Base-by-base conservation (phyloP, 2,797 vertebrate genomes). In the Centroberyx gerrardi region DNA sequence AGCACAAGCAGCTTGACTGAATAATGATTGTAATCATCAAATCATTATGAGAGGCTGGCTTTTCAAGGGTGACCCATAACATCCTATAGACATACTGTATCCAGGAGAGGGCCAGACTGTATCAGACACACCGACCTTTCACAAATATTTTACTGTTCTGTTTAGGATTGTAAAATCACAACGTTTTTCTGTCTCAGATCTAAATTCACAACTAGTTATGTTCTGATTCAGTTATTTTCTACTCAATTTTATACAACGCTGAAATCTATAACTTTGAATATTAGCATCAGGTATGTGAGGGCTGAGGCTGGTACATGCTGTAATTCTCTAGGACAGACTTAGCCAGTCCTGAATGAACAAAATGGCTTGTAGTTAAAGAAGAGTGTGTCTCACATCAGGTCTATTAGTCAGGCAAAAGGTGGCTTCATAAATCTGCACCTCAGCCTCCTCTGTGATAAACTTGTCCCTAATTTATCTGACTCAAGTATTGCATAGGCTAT, bases 1-100 rank as follows among this genome's bases (percentile, higher is more conserved):
- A 88, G 76, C 74, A 62, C 56, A 62, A 79, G 66, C 83, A 72
- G 70, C 76, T 85, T 90, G 90, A 86, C 69, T 90, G 84, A 85
- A 77, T 90, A 90, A 94, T 93, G 77, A 92, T 87, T 71, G 82
- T 88, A 92, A 93, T 93, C 83, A 89, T 78, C 59, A 27, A 60
- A 73, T 72, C 81, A 90, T 90, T 80, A 83, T 88, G 73, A 85
- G 69, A 87, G 78, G 55, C 44, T 12, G 42, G 42, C 54, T 72
- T 84, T 86, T 81, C 65, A 85, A 72, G 17, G 82, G 74, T 71
- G 66, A 85, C 69, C 55, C 81, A 80, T 76, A 68, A 65, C 59
- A 76, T 64, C 72, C 78, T 58, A 52, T 72, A 65, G 56, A 80
- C 72, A 10, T 44, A 51, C 59, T 75, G 42, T 67, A 62, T 79